These are phyloP conservation scores for Ctenicera cuprea DNA, from an alignment of 2,888 invertebrate genomes.

Conservation along the genomic window DNA sequence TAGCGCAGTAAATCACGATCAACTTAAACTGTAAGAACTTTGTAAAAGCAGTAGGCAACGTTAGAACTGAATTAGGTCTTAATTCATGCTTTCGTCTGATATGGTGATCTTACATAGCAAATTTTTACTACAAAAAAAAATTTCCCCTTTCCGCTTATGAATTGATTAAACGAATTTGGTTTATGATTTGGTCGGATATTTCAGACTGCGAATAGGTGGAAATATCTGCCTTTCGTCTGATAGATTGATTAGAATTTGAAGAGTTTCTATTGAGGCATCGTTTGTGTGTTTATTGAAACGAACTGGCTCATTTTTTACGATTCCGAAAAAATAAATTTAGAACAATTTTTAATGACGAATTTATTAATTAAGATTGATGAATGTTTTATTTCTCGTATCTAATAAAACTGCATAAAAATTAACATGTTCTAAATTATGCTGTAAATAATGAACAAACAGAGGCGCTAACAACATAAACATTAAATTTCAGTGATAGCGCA, in stretches of 20 bases:
- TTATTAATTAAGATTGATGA: too few species aligned
- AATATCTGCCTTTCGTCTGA: background rate
- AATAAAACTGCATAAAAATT: background rate
- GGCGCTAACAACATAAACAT: conserved; percentile 5
- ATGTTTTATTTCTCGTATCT: background rate
- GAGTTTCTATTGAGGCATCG: too few species aligned
- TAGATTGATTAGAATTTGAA: too few species aligned
- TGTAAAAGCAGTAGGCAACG: conserved; percentile 13
- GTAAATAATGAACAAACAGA: conserved; percentile 1
- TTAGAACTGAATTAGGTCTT: conserved; percentile 21
- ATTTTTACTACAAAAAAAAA: background rate
- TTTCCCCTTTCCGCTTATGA: too few species aligned
- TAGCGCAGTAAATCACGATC: conserved; percentile 29
- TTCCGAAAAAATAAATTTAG: too few species aligned
- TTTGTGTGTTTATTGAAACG: too few species aligned
- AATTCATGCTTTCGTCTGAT: conserved; percentile 15
- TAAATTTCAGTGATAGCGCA: conserved; percentile 13
- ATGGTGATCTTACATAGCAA: background rate
- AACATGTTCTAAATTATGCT: background rate
- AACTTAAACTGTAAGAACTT: conserved; percentile 25
- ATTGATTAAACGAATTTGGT: background rate
- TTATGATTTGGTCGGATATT: conserved; percentile 11
- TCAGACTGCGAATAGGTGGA: background rate
- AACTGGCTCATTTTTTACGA: too few species aligned
- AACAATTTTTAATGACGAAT: too few species aligned